These are phyloP conservation scores for Drosophila bocki DNA, from an alignment of 1,140 invertebrate genomes.

Conservation along the genomic window DNA sequence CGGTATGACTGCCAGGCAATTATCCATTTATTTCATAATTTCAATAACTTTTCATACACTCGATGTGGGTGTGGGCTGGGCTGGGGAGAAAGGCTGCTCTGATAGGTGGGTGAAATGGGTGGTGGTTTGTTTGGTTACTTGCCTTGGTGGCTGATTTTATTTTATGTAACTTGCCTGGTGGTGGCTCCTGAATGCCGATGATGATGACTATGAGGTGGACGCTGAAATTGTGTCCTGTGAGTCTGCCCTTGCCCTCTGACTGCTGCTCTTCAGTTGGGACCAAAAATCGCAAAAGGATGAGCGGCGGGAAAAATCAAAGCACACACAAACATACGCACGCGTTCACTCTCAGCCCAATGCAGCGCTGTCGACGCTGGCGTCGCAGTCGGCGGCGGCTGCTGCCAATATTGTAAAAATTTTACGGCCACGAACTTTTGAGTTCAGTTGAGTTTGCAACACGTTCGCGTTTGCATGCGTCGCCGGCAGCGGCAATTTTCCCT, in stretches of 20 bases:
- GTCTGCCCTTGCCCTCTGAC: constrained; percentile 2
- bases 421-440: constrained; percentile 71
- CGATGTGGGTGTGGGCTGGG: constrained; percentile 14
- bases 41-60: constrained; percentile 82
- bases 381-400: constrained; percentile 23
- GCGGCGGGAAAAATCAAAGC: constrained; percentile 74
- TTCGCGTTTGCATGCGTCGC: constrained; percentile 60
- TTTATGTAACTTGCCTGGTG: constrained; percentile 80
- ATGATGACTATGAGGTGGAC: constrained; percentile 54
- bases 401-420: constrained; percentile 79
- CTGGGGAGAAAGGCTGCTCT: constrained; percentile 33
- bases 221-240: constrained; percentile 32
- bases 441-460: constrained; percentile 79
- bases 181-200: constrained; percentile 70
- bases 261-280: constrained; percentile 39
- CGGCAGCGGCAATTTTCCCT: constrained; percentile 12
- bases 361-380: constrained; percentile 49
- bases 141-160: constrained; percentile 58
- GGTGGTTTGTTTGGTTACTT: constrained; percentile 22
- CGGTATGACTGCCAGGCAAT: constrained; percentile 52
- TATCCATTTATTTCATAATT: constrained; percentile 82
- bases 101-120: constrained; percentile 60
- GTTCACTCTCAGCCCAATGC: constrained; percentile 32
- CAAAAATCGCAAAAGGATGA: constrained; percentile 46
- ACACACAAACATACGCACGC: constrained; percentile 28